Conservation (phyloP, 2,797 vertebrate species). For the Monodelphis domestica region DNA sequence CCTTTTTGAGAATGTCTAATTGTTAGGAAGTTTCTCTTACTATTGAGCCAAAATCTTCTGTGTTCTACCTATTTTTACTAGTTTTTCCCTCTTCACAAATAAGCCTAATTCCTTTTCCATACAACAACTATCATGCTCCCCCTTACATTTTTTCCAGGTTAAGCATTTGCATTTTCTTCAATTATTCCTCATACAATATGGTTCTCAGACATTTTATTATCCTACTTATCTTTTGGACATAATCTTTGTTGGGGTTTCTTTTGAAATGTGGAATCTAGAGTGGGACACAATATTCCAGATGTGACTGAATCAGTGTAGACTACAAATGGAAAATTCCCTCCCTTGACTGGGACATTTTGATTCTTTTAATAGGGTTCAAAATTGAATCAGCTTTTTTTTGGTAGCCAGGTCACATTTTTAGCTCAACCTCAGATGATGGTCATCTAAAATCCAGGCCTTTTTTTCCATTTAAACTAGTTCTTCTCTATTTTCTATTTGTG, state of each 20-base stretch:
- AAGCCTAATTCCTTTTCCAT: neutral
- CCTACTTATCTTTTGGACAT: neutral
- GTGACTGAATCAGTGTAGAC: neutral
- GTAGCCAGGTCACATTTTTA: neutral
- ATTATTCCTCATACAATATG: neutral
- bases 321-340: neutral
- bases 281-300: neutral
- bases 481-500: neutral
- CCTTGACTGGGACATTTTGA: neutral
- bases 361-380: neutral
- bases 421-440: neutral
- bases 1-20: neutral
- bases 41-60: neutral
- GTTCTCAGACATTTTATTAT: neutral
- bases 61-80: neutral
- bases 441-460: neutral
- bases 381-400: neutral
- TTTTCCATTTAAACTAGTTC: neutral
- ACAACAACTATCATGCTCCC: neutral
- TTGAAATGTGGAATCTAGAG: neutral
- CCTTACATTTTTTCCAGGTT: neutral
- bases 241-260: neutral
- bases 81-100: neutral
- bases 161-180: neutral
- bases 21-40: neutral